Base-by-base conservation (phyloP, 2,888 invertebrate genomes). In the Emmelina monodactyla region DNA sequence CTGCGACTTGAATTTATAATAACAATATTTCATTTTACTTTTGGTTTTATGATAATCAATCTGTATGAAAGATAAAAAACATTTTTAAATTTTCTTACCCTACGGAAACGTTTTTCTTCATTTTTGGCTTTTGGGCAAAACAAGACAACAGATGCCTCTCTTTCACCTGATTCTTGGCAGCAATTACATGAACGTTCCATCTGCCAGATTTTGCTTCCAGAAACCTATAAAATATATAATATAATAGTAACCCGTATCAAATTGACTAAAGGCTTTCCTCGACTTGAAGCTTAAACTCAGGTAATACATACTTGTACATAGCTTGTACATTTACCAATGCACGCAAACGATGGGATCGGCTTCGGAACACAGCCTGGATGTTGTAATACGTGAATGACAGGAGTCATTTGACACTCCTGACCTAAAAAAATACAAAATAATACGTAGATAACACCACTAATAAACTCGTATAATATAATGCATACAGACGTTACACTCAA, bases 141-240 rank as follows among this genome's bases (percentile, higher is more conserved):
- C 16, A 95, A 71, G 5, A 92, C 88, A 7, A 95, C 93, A 12
- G 89, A 88, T 1, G 94, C 94, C 68, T 94, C 94, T 45, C 94
- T 82, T 72, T 94, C 93, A 2, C 94, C 94, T 47, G 92, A 92
- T 63, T 95, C 95, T 68, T 95, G 94, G 59, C 95, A 96, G 63
- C 95, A 96, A 87, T 94, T 95, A 59, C 95, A 95, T 1, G 93
- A 93, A 16, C 95, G 83, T 67, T 95, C 94, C 89, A 94, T 94
- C 83, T 94, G 94, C 94, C 94, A 95, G 60, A 94, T 91, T 83
- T 94, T 94, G 50, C 93, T 94, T 4, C 94, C 94, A 22, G 94
- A 94, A 5, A 95, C 94, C 94, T 94, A 42, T 36, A 57, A 46
- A 14, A 19, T 11, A 22, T 12, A 30, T 22, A 16, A 10, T 13